Evolutionary conservation across 2,888 invertebrate genomes (phyloP).

Genomic region (Reticulitermes lucifugus): DNA sequence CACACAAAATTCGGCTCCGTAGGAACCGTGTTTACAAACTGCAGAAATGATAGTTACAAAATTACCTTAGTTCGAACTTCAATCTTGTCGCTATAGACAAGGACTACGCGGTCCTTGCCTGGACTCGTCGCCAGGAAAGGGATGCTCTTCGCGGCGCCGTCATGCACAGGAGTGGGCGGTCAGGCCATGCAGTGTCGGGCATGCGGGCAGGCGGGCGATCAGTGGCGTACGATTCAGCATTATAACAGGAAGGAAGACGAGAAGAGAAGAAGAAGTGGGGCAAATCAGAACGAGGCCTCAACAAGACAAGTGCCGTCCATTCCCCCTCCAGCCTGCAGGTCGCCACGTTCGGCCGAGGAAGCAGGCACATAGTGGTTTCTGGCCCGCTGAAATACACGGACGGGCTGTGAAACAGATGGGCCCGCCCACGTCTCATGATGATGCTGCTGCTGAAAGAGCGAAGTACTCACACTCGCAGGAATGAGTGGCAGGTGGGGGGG

Average conservation of each 20-base stretch:
- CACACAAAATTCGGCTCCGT: neutral
- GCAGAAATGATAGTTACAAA: conserved; percentile 34
- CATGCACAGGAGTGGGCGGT: conserved; percentile 54
- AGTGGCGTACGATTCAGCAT: conserved; percentile 45
- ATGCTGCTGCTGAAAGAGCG: conserved; percentile 12
- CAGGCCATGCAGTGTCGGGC: conserved; percentile 53
- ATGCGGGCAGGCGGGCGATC: conserved; percentile 47
- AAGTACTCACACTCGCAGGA: conserved; percentile 15
- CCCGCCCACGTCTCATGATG: neutral
- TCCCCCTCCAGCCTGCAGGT: conserved; percentile 79
- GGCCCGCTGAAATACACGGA: conserved; percentile 73
- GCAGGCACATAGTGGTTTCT: conserved; percentile 91
- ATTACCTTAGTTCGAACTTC: conserved; percentile 67
- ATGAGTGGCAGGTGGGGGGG: neutral
- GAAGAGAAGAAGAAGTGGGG: conserved; percentile 61
- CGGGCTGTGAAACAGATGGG: conserved; percentile 42
- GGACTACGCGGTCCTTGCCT: conserved; percentile 67
- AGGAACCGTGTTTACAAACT: conserved; percentile 2
- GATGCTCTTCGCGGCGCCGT: conserved; percentile 60
- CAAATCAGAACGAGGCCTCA: conserved; percentile 81
- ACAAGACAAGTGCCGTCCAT: conserved; percentile 89
- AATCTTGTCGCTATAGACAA: conserved; percentile 68
- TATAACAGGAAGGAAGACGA: conserved; percentile 53
- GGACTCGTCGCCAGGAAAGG: conserved; percentile 65
- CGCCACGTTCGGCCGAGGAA: conserved; percentile 79